Evolutionary conservation across 2,113 vertebrate genomes (phyloP), one percentile per base, ranked within the genome.

Genomic region (Oreochromis spilurus): DNA sequence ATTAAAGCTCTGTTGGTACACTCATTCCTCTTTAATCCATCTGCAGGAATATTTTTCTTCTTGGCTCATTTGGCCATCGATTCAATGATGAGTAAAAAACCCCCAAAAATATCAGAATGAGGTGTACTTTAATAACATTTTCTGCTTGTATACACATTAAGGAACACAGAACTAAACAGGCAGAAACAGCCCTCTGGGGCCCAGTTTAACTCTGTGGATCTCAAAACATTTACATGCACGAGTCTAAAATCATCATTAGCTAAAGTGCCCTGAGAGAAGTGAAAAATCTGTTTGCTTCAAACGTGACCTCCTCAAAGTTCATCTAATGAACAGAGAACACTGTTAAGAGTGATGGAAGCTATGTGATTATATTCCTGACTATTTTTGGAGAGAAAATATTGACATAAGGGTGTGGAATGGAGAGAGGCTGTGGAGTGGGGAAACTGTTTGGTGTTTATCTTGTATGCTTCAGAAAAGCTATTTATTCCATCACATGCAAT

Each of bases 331-430:
- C 31, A 29, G 16, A 78, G 34, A 34, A 29, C 40, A 45, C 45
- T 19, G 14, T 36, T 77, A 77, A 77, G 26, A 52, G 72, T 77
- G 17, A 34, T 62, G 70, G 52, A 57, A 36, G 43, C 29, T 2
- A 2, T 38, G 54, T 21, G 52, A 34, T 89, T 70, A 43, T 70
- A 26, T 82, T 19, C 4, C 65, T 11, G 31, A 58, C 54, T 60
- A 58, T 91, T 88, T 88, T 24, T 70, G 53, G 75, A 86, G 29
- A 24, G 60, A 83, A 87, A 88, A 81, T 57, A 81, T 70, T 83
- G 60, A 82, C 52, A 79, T 38, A 14, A 48, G 67, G 36, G 50
- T 38, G 45, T 12, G 26, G 26, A 70, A 34, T 4, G 4, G 48
- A 58, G 6, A 79, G n/a, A 5, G 31, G 21, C 60, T 38, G 80